Evolutionary conservation across 2,888 invertebrate species (phyloP).

Genomic region (Clitarchus hookeri): DNA sequence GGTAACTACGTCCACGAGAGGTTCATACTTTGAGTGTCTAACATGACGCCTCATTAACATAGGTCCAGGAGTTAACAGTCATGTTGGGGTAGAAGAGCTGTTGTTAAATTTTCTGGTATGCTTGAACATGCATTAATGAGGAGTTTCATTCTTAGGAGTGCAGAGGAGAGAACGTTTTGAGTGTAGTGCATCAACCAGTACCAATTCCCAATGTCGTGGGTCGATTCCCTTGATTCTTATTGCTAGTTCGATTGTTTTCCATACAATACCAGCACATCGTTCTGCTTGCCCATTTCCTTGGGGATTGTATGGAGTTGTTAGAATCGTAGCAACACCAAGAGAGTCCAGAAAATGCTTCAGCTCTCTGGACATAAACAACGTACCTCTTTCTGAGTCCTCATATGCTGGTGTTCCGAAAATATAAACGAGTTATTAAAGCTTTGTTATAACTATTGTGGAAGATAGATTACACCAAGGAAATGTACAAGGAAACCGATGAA

Average conservation of each 20-base stretch:
- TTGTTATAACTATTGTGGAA: neutral
- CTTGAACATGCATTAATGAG: constrained; percentile 37
- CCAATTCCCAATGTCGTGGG: constrained; percentile 4
- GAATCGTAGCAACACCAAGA: neutral
- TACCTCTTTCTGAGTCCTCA: neutral
- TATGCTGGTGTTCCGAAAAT: neutral
- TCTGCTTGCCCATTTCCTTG: constrained; percentile 26
- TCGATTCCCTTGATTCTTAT: neutral
- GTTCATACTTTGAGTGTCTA: constrained; percentile 39
- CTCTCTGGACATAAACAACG: neutral
- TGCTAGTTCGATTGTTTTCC: constrained; percentile 22
- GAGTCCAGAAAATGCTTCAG: neutral
- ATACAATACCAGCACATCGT: neutral
- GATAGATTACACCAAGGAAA: neutral
- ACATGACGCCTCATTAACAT: constrained; percentile 38
- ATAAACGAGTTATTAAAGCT: neutral
- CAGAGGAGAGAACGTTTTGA: constrained; percentile 27
- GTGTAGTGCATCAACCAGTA: constrained; percentile 17
- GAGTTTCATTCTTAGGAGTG: constrained; percentile 32
- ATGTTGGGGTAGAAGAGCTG: constrained; percentile 38
- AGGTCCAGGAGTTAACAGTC: constrained; percentile 35
- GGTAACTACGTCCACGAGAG: constrained; percentile 42
- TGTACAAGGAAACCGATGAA: neutral
- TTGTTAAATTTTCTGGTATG: constrained; percentile 38
- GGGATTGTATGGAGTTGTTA: neutral